phyloP scores from a whole-genome alignment of 2,797 vertebrate genomes.

The Siniperca obscura region DNA sequence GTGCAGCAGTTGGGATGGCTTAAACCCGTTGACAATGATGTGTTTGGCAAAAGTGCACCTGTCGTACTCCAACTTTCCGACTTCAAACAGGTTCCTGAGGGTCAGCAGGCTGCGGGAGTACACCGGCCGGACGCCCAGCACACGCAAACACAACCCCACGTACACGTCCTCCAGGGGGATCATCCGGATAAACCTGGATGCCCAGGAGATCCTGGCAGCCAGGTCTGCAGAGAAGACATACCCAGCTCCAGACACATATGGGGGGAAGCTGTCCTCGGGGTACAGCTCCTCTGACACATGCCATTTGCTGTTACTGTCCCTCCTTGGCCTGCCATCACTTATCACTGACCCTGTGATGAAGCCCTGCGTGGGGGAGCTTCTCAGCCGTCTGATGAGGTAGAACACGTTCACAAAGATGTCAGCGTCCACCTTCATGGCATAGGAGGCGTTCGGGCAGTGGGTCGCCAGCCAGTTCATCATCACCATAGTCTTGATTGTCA shows the following conservation, averaged over 20 bases:
- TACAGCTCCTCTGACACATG: slow-evolving; percentile 89
- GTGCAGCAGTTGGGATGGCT: slow-evolving; percentile 63
- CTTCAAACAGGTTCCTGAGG: slow-evolving; percentile 80
- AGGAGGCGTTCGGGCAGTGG: slow-evolving; percentile 78
- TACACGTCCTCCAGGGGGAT: slow-evolving; percentile 96
- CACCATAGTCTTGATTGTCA: slow-evolving; percentile 87
- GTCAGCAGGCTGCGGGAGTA: slow-evolving; percentile 89
- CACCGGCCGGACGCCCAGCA: slow-evolving; percentile 88
- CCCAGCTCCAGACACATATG: slow-evolving; percentile 94
- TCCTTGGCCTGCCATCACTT: slow-evolving; percentile 90
- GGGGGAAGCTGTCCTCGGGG: slow-evolving; percentile 90
- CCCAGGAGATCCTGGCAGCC: slow-evolving; percentile 90
- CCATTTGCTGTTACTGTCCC: slow-evolving; percentile 91
- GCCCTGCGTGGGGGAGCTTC: not conserved
- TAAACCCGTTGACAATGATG: slow-evolving; percentile 76
- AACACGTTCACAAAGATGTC: slow-evolving; percentile 87
- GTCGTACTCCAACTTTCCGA: slow-evolving; percentile 75
- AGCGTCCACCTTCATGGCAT: slow-evolving; percentile 86
- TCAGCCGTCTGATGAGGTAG: slow-evolving; percentile 68
- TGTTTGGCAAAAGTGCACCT: slow-evolving; percentile 74
- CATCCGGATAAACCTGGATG: slow-evolving; percentile 89
- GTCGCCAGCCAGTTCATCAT: slow-evolving; percentile 83
- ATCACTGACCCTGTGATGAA: slow-evolving; percentile 89
- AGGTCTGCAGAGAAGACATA: slow-evolving; percentile 95
- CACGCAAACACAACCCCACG: slow-evolving; percentile 92